Base-by-base conservation (phyloP, 2,888 invertebrate genomes). In the Falcaria lacertinaria region DNA sequence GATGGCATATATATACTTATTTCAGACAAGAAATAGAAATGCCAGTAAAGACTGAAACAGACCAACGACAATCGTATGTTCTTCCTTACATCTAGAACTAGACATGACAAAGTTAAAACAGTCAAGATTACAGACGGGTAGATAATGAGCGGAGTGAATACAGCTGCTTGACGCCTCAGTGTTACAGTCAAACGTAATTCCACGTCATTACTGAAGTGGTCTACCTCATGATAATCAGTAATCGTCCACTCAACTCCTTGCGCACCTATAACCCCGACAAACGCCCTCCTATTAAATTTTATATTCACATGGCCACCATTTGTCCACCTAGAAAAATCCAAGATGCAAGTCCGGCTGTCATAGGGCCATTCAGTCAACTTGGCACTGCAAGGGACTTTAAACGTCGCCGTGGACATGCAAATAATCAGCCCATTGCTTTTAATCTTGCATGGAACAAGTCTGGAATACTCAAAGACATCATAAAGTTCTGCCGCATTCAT, bases 241-340 rank as follows among this genome's bases (percentile, higher is more conserved):
- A 81, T 68, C 2, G 60, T 57, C 75, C 77, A 81, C 11, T 65
- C 70, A 0, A 61, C 39, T 0, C 70, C 72, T 40, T 68, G 1
- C 6, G 67, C 64, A 0, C 62, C 60, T 0, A 56, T 63, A 0
- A 55, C 1, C 52, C 66, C 51, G 0, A 8, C 15, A 0, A 72
- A 42, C 2, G 54, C 64, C 28, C 48, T 39, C 0, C 33, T 13
- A 6, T 35, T 41, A 13, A 63, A 53, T 2, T 45, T 53, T 2
- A 69, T 47, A 0, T 32, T 51, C 0, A 65, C 45, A 3, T 44
- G 45, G 2, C 41, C 40, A 2, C 42, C 42, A 13, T 4, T 0
- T 1, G 15, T 5, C 25, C 35, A 37, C 0, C 47, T 5, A 1
- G 61, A 60, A n/a, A 64, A 60, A 19, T 51, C 54, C 7, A 69